Base-by-base conservation (phyloP, 1,140 invertebrate species). In the Harlomillsia oculata region DNA sequence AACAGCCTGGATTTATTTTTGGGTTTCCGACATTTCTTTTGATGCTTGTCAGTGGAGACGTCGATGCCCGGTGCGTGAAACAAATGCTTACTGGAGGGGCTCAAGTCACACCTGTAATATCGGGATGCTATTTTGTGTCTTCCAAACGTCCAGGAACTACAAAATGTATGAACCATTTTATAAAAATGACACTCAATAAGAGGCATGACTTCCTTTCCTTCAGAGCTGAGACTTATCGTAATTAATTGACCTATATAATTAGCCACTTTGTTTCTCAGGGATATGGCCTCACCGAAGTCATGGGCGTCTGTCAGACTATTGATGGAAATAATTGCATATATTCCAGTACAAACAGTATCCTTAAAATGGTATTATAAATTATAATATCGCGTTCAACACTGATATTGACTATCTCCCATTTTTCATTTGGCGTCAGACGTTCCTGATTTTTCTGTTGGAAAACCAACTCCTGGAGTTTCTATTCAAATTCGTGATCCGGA, bases 401-500 rank as follows among this genome's bases (percentile, higher is more conserved):
- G 55, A 57, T 34, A 37, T 40, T 21, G 39, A 40, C 16, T 37
- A 37, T 9, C 16, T 53, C 3, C 39, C 40, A 36, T 28, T 52
- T 9, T 43, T 20, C 37, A 30, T 8, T 5, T 5, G 25, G 4
- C n/a, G 8, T 23, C 21, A 57, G 55, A 29, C n/a, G 4, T 51
- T 32, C 46, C 46, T 0, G 16, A 11, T 1, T 51, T 41, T 9
- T 53, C 56, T 0, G 25, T 59, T 1, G 56, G 56, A 18, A 52
- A 48, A 40, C 13, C 36, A n/a, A 21, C 14, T 40, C 56, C 56
- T 5, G 41, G 29, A 13, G 23, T 28, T n/a, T 6, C 9, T 16
- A 29, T 53, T 8, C 49, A 59, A 53, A 53, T 59, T 8, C 25
- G 49, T 14, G 50, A 53, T 30, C 2, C 23, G 16, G 50, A 59